Conservation (phyloP, 2,797 vertebrate species). For the Tokudaia tokunoshimensis region DNA sequence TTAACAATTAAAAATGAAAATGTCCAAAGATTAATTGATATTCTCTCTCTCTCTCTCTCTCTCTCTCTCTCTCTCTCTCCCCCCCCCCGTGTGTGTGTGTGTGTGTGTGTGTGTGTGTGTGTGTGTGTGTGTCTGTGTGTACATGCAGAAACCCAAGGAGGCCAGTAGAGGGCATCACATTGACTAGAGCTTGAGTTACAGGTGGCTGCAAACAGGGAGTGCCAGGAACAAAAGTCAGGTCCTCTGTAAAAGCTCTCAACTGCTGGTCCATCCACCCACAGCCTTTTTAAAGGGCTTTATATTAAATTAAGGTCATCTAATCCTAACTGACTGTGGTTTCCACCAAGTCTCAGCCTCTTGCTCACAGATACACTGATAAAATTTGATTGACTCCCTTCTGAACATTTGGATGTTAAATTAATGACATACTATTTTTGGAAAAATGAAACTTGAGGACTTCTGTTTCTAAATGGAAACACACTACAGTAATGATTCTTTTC, state of each 20-base stretch:
- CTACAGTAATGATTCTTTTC: background rate
- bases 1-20: background rate
- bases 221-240: background rate
- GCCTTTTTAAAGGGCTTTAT: background rate
- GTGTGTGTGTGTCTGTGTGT: accelerated
- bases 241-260: background rate
- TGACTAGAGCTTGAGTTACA: background rate
- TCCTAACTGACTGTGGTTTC: background rate
- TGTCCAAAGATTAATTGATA: background rate
- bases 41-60: background rate
- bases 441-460: background rate
- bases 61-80: background rate
- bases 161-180: background rate
- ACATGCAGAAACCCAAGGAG: background rate
- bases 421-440: background rate
- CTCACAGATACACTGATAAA: background rate
- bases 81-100: background rate
- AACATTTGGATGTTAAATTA: conserved; percentile 30
- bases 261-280: background rate
- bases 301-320: background rate
- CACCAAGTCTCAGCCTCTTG: background rate
- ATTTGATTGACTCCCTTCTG: background rate
- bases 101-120: background rate
- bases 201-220: background rate
- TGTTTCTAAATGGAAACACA: background rate